Conservation (phyloP, 2,113 vertebrate genomes). For the Sialia sialis region DNA sequence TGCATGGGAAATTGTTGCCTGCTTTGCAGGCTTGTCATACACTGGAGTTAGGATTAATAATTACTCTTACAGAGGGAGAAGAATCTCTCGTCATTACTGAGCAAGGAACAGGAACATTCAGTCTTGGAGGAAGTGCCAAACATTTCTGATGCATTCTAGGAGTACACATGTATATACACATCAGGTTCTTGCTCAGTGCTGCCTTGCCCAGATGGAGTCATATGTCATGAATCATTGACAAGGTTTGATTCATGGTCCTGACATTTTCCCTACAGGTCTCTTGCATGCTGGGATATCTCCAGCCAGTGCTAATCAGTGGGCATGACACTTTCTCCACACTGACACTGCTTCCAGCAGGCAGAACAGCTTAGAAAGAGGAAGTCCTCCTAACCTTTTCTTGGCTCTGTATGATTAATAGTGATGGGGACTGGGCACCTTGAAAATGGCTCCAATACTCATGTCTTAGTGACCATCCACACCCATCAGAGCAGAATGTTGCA, state of each 20-base stretch:
- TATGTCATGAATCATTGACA: not conserved
- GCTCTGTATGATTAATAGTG: not conserved
- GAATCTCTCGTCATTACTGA: not conserved
- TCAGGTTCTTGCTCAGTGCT: not conserved
- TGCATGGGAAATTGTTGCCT: not conserved
- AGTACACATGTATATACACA: fast-evolving
- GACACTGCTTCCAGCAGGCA: not conserved
- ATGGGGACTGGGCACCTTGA: not conserved
- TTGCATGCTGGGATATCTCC: not conserved
- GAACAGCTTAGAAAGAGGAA: not conserved
- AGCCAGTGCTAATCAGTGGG: not conserved
- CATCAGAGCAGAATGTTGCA: not conserved
- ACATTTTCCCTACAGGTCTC: not conserved
- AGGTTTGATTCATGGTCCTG: not conserved
- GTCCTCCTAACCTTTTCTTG: not conserved
- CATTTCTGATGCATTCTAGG: not conserved
- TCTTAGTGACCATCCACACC: not conserved
- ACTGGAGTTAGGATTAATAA: not conserved
- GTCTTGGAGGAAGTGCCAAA: not conserved
- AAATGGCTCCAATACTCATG: not conserved
- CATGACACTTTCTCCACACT: not conserved
- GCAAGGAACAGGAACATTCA: not conserved
- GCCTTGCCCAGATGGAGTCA: not conserved
- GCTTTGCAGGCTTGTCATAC: not conserved
- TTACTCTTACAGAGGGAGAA: not conserved